Conservation (phyloP, 1,140 invertebrate genomes). For the Matsumurasca onukii region DNA sequence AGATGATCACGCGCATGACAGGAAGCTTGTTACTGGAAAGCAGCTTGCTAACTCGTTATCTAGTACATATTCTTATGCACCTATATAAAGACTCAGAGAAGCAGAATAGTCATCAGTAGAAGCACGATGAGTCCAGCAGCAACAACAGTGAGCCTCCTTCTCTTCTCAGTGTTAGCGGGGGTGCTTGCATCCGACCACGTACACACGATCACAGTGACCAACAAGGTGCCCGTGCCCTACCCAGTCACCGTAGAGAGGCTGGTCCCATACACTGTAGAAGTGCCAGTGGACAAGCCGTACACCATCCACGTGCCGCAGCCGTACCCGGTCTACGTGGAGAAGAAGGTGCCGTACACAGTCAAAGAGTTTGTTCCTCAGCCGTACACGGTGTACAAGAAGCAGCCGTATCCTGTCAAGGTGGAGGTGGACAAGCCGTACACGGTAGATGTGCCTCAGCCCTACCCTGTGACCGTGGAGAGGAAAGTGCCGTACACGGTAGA, state of each 20-base stretch:
- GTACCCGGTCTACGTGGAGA: slow-evolving; percentile 62
- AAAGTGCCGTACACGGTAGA: slow-evolving; percentile 44
- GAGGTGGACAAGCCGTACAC: slow-evolving; percentile 34
- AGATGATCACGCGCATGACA: no score
- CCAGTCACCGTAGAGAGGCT: slow-evolving; percentile 51
- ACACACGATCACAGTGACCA: slow-evolving; percentile 22
- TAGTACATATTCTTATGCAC: no score
- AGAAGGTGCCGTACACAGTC: slow-evolving; percentile 61
- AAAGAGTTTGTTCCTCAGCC: slow-evolving; percentile 64
- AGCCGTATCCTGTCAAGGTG: slow-evolving; percentile 40
- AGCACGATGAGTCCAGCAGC: no score
- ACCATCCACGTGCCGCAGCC: slow-evolving; percentile 59
- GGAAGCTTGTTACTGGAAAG: no score
- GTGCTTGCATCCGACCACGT: no score
- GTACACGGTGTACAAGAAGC: slow-evolving; percentile 50
- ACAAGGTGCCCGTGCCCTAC: slow-evolving; percentile 37
- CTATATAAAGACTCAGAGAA: no score
- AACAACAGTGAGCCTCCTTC: no score
- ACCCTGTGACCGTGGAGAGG: slow-evolving; percentile 28
- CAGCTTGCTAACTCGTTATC: no score
- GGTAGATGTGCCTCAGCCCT: slow-evolving; percentile 29
- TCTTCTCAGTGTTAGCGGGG: no score
- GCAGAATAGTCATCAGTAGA: no score
- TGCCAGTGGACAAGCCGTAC: slow-evolving; percentile 31
- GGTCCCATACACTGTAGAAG: slow-evolving; percentile 30